Evolutionary conservation across 2,797 vertebrate genomes (phyloP).

Genomic region (Pyrocephalus nanus): DNA sequence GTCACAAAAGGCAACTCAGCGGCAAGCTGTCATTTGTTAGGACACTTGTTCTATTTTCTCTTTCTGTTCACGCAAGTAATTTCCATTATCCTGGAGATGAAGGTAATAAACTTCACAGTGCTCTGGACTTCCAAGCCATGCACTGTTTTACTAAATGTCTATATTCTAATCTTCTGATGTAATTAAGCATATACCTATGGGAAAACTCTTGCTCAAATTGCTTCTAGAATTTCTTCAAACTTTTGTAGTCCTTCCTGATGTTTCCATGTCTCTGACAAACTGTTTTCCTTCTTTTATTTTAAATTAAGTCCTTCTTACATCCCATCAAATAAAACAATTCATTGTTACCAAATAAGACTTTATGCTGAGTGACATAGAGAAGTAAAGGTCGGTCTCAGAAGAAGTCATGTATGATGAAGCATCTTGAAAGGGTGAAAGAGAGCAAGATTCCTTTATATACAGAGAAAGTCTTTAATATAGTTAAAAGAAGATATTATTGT

Average conservation of each 20-base stretch:
- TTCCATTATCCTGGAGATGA: background rate
- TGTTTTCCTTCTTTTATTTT: background rate
- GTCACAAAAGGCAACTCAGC: background rate
- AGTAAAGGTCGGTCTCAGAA: background rate
- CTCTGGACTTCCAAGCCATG: background rate
- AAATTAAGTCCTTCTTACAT: background rate
- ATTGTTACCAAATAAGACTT: background rate
- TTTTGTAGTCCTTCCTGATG: background rate
- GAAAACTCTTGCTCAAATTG: background rate
- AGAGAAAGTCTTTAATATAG: background rate
- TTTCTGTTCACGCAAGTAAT: background rate
- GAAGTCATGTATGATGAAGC: background rate
- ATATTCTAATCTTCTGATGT: background rate
- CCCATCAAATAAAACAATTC: background rate
- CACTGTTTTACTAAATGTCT: background rate
- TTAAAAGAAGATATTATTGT: background rate
- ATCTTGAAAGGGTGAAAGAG: background rate
- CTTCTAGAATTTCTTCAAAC: background rate
- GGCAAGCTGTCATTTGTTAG: background rate
- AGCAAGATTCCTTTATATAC: background rate
- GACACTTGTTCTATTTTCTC: background rate
- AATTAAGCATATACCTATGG: background rate
- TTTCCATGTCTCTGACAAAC: background rate
- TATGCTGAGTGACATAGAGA: background rate
- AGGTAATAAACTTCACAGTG: background rate